Conservation (phyloP, 1,140 invertebrate genomes). For the Hirudo medicinalis region DNA sequence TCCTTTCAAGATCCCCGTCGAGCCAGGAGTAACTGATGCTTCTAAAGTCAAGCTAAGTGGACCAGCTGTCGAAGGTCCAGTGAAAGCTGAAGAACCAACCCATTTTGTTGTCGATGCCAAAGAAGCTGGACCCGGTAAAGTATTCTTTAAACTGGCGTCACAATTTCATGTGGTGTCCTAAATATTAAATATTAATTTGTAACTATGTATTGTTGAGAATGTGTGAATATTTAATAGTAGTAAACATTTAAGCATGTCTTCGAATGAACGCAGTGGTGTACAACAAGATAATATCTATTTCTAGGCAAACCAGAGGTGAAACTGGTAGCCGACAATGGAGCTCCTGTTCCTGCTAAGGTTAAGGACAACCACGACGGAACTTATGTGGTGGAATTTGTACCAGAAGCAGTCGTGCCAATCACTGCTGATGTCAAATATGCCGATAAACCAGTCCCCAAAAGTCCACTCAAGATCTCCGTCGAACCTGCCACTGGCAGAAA, state of each 20-base stretch:
- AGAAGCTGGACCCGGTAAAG: constrained; percentile 19
- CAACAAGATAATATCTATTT: background rate
- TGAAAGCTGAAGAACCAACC: constrained; percentile 22
- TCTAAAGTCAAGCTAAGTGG: constrained; percentile 51
- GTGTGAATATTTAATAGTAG: no score
- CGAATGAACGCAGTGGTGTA: no score
- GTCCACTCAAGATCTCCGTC: constrained; percentile 18
- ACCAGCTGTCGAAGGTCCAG: constrained; percentile 60
- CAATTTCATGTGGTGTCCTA: no score
- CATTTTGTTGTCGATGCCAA: constrained; percentile 23
- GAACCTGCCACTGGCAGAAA: constrained; percentile 10
- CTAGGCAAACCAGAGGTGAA: constrained; percentile 7
- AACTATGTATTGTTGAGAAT: no score
- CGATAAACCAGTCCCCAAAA: constrained; percentile 2
- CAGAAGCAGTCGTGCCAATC: background rate
- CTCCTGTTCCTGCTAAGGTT: constrained; percentile 63
- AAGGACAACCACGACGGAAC: constrained; percentile 76
- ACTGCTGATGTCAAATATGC: constrained; percentile 8
- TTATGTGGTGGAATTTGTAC: constrained; percentile 62
- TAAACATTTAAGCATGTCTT: no score
- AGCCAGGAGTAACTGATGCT: background rate
- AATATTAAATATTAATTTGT: no score
- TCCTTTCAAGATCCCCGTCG: constrained; percentile 56
- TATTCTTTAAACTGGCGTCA: constrained; percentile 20
- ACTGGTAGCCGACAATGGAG: constrained; percentile 23